Evolutionary conservation across 1,140 invertebrate species (phyloP).

Genomic region (Gonioctena quinquepunctata): DNA sequence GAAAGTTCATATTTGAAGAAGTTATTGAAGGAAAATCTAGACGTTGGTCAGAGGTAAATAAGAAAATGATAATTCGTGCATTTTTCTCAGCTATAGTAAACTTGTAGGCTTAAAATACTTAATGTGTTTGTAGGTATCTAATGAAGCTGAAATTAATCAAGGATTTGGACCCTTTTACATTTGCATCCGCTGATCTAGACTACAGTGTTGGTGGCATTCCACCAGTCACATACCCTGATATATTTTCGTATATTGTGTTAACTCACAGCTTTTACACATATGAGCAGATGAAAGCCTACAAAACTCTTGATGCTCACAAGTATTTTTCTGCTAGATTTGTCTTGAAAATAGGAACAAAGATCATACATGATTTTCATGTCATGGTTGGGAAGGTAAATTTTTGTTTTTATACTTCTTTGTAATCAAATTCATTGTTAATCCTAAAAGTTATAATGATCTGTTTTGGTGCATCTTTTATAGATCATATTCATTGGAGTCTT

Average conservation of each 20-base stretch:
- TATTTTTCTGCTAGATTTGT: not conserved
- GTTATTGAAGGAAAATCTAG: too few species aligned
- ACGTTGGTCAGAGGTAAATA: too few species aligned
- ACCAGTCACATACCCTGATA: not conserved
- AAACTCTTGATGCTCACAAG: not conserved
- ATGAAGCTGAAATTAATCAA: not conserved
- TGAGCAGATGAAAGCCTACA: constrained; percentile 4
- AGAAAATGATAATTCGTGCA: too few species aligned
- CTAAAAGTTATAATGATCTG: constrained; percentile 1
- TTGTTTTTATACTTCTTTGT: not conserved
- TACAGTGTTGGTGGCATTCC: not conserved
- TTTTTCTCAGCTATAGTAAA: too few species aligned
- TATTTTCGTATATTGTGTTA: not conserved
- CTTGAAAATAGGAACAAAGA: not conserved
- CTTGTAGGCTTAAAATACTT: too few species aligned
- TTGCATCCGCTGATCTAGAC: not conserved
- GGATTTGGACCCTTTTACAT: not conserved
- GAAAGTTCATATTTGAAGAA: too few species aligned
- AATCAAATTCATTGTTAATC: not conserved
- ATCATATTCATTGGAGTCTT: not conserved
- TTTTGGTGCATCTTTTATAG: not conserved
- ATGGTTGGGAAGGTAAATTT: constrained; percentile 3
- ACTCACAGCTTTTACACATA: constrained; percentile 1
- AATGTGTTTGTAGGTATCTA: constrained; percentile 5
- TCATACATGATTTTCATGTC: not conserved